A percentile compares a stretch with the other conserved stretches of the same genome.
These are phyloP conservation scores for Borostomias antarcticus DNA, from an alignment of 2,797 vertebrate genomes.

Conservation along the genomic window DNA sequence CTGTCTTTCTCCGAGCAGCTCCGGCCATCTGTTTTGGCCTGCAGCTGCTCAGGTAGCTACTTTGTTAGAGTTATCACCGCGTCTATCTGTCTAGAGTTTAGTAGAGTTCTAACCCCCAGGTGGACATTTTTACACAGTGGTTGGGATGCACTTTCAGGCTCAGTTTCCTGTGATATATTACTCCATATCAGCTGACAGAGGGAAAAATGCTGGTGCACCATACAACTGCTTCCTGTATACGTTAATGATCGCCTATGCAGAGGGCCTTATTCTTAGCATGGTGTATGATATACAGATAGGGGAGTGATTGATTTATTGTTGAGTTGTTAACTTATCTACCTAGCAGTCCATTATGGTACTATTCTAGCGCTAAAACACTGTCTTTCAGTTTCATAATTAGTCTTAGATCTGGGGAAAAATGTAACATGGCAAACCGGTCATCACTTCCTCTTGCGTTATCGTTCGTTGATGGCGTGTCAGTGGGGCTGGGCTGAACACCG, in stretches of 20 bases:
- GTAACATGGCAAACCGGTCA: background rate
- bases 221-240: constrained; percentile 6
- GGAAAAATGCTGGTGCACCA: constrained; percentile 37
- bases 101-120: constrained; percentile 14
- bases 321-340: background rate
- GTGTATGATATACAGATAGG: background rate
- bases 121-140: constrained; percentile 33
- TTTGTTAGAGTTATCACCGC: constrained; percentile 24
- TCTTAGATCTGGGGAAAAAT: background rate
- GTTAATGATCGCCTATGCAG: constrained; percentile 42
- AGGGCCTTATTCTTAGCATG: constrained; percentile 14
- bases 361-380: background rate
- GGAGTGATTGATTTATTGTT: background rate
- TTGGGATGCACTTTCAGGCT: constrained; percentile 31
- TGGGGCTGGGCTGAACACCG: background rate
- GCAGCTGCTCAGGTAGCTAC: constrained; percentile 27
- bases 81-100: constrained; percentile 22
- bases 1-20: background rate
- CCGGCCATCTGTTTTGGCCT: constrained; percentile 10
- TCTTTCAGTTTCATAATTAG: background rate
- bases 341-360: background rate
- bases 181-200: constrained; percentile 27
- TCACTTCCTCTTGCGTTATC: background rate
- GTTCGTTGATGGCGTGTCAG: background rate
- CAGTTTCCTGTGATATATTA: constrained; percentile 42